Percentiles rank a stretch among this genome's conserved stretches.
Conservation (phyloP, 30 jellyfish, hydroid and myxozoan species). For the Aurelia aurita region DNA sequence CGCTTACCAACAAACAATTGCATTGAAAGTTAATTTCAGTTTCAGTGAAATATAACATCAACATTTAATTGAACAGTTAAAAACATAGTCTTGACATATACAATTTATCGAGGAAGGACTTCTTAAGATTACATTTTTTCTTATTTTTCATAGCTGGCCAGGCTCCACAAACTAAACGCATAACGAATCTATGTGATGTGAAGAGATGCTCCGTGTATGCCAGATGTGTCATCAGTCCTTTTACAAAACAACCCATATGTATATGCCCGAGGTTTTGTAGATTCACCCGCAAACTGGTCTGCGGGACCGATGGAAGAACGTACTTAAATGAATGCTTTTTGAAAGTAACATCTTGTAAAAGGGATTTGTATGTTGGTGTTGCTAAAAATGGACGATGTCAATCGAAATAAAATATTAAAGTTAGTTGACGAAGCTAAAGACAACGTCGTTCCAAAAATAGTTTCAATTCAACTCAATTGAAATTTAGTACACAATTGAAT, state of each 20-base stretch:
- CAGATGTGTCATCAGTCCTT: constrained; percentile 53
- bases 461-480: no score
- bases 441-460: no score
- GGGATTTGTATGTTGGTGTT: constrained; percentile 15
- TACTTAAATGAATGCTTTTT: constrained; percentile 72
- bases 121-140: background rate
- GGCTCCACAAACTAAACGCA: background rate
- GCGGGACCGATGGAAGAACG: constrained; percentile 71
- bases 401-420: no score
- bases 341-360: constrained; percentile 61
- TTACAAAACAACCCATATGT: constrained; percentile 60
- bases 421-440: no score
- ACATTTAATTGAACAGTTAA: no score
- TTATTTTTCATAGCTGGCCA: background rate
- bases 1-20: no score
- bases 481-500: no score
- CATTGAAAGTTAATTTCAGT: no score
- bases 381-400: constrained; percentile 38
- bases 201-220: constrained; percentile 62
- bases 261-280: constrained; percentile 66
- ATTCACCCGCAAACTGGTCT: constrained; percentile 17
- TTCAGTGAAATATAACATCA: no score
- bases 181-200: constrained; percentile 38
- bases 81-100: no score
- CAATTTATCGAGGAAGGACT: no score